Evolutionary conservation across 2,888 invertebrate species (phyloP).

Genomic region (Thyatira batis): DNA sequence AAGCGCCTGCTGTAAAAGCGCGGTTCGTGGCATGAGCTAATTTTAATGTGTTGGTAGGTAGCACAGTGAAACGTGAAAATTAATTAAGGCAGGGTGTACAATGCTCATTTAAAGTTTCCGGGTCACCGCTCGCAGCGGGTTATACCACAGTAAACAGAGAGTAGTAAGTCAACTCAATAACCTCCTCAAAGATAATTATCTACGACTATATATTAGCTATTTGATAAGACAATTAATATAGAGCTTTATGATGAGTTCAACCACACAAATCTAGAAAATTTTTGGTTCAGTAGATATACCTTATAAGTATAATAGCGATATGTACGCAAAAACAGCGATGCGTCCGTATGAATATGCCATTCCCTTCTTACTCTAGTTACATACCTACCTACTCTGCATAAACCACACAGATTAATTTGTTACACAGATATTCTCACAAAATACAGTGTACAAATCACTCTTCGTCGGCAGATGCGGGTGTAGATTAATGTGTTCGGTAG

Average conservation of each 20-base stretch:
- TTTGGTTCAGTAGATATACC: too few relatives aligned
- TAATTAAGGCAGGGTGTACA: constrained; percentile 39
- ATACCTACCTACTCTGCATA: constrained; percentile 12
- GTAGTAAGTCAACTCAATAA: neutral
- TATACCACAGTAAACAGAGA: neutral
- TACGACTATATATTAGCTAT: too few relatives aligned
- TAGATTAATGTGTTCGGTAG: constrained; percentile 2
- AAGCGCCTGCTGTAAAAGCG: neutral
- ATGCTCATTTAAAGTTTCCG: constrained; percentile 50
- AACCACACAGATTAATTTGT: constrained; percentile 34
- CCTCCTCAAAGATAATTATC: neutral
- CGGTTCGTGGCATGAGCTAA: constrained; percentile 6
- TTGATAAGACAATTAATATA: too few relatives aligned
- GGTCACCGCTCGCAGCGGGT: constrained; percentile 25
- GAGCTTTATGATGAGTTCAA: too few relatives aligned
- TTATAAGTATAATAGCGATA: too few relatives aligned
- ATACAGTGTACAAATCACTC: constrained; percentile 3
- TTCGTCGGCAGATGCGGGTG: neutral
- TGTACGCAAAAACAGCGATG: too few relatives aligned
- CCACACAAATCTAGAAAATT: too few relatives aligned
- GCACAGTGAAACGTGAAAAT: constrained; percentile 23
- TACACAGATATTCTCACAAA: constrained; percentile 14
- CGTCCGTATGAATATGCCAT: neutral
- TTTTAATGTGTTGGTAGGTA: constrained; percentile 3
- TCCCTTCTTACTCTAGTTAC: neutral